A percentile compares a stretch with the other conserved stretches of the same genome.
phyloP scores from a whole-genome alignment of 2,888 invertebrate species.

The Pseudococcus longispinus region DNA sequence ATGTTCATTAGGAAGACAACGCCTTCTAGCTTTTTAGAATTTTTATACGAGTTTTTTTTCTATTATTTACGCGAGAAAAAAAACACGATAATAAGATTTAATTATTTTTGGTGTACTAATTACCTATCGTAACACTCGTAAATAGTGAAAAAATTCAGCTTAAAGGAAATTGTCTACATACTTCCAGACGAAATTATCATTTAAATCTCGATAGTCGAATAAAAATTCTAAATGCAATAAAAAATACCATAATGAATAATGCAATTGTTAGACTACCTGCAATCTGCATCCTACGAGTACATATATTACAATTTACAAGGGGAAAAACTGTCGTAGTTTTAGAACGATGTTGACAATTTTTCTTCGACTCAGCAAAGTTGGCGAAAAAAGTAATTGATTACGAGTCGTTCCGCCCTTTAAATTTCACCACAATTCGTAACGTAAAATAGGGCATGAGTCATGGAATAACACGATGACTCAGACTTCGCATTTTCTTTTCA shows the following conservation, averaged over 20 bases:
- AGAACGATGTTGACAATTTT: no score
- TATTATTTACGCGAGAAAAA: background rate
- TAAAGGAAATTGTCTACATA: background rate
- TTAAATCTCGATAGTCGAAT: background rate
- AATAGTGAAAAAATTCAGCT: no score
- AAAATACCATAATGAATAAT: background rate
- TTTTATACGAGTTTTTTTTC: background rate
- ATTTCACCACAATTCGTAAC: constrained; percentile 30
- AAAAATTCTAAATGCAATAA: background rate
- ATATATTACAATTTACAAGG: background rate
- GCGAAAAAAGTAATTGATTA: background rate
- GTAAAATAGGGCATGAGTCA: constrained; percentile 17
- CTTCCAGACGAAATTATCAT: background rate
- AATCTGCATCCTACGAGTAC: no score
- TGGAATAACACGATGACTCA: constrained; percentile 3
- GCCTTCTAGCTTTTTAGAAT: background rate
- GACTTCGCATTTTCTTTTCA: background rate
- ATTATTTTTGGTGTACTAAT: background rate
- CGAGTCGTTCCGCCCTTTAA: background rate
- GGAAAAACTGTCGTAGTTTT: no score
- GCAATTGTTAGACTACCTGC: no score
- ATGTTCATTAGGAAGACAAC: constrained; percentile 13
- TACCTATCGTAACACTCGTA: background rate
- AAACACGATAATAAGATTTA: background rate
- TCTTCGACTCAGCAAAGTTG: background rate